phyloP scores from a whole-genome alignment of 2,797 vertebrate species.

The Buceros bicornis region DNA sequence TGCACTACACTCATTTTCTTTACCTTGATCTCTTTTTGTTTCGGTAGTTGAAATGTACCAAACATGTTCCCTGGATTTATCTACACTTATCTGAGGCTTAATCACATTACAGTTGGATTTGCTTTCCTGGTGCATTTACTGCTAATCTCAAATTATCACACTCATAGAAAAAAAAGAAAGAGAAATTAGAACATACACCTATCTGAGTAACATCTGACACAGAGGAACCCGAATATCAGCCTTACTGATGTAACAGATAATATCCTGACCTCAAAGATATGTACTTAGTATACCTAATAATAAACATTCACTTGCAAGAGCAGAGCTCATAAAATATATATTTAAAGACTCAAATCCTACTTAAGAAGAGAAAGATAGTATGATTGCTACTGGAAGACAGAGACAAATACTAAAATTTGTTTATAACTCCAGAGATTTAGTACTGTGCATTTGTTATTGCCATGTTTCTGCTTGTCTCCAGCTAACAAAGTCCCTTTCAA shows the following conservation, averaged over 20 bases:
- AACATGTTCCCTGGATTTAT: not conserved
- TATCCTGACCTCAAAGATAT: not conserved
- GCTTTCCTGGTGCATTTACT: not conserved
- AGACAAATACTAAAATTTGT: not conserved
- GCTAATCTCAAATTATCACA: conserved; percentile 3
- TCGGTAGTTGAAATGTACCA: not conserved
- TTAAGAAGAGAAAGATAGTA: not conserved
- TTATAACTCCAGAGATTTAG: not conserved
- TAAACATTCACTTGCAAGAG: not conserved
- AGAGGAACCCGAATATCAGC: not conserved
- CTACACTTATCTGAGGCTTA: not conserved
- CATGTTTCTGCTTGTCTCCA: not conserved
- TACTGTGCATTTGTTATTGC: not conserved
- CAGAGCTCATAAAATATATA: not conserved
- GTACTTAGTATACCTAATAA: not conserved
- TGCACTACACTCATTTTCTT: not conserved
- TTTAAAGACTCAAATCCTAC: not conserved
- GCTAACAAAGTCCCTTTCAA: not conserved
- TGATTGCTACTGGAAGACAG: not conserved
- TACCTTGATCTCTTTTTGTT: not conserved
- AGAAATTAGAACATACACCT: not conserved
- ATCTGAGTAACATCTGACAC: not conserved
- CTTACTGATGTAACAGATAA: not conserved
- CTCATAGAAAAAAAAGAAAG: not conserved
- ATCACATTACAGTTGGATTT: not conserved